A percentile compares a stretch with the other conserved stretches of the same genome.
Conservation (phyloP, 1,140 invertebrate species). For the Thaumatotibia leucotreta region DNA sequence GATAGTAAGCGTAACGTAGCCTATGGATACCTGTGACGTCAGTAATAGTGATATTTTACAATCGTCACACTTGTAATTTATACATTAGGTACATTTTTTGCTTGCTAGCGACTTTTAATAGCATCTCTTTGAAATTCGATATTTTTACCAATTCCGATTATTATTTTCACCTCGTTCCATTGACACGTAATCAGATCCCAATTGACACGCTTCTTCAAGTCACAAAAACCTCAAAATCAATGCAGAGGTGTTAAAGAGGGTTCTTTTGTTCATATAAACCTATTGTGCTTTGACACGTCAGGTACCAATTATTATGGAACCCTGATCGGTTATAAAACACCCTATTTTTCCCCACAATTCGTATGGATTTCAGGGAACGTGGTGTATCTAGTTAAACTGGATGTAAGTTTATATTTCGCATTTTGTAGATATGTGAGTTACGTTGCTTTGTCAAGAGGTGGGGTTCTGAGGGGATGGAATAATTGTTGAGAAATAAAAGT, state of each 20-base stretch:
- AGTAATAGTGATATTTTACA: no score
- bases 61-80: no score
- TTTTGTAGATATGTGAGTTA: neutral
- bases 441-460: neutral
- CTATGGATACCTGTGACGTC: no score
- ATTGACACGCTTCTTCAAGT: conserved; percentile 13
- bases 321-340: neutral
- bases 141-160: no score
- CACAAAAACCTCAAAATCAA: conserved; percentile 27
- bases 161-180: conserved; percentile 21
- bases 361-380: neutral
- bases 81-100: no score
- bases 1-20: no score
- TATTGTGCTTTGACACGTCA: conserved; percentile 44
- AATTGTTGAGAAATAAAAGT: neutral
- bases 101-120: no score
- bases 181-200: conserved; percentile 27
- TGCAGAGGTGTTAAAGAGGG: conserved; percentile 48
- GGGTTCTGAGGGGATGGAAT: neutral
- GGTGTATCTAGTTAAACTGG: neutral
- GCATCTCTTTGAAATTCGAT: no score
- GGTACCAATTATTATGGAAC: neutral
- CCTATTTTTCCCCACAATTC: neutral
- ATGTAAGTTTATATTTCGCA: neutral
- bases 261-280: conserved; percentile 44